These are phyloP conservation scores for Drosophila pseudotakahashii DNA, from an alignment of 2,888 invertebrate species.

Conservation along the genomic window DNA sequence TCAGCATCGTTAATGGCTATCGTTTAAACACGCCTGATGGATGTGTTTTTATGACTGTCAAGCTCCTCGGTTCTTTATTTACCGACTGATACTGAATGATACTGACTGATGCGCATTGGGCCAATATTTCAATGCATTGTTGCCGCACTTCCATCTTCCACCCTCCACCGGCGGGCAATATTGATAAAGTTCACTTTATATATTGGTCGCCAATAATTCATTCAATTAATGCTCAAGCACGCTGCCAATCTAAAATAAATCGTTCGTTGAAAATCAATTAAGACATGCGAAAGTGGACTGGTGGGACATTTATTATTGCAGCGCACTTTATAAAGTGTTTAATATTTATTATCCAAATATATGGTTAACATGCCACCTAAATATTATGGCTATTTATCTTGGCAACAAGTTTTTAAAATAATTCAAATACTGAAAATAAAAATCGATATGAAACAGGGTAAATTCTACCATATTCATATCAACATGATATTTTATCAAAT, in stretches of 20 bases:
- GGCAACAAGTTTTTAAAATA: no score
- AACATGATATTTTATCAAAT: no score
- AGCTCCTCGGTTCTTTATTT: constrained; percentile 7
- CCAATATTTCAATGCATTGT: constrained; percentile 24
- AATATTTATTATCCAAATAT: no score
- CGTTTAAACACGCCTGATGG: constrained; percentile 45
- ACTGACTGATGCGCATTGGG: constrained; percentile 8
- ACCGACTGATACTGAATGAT: not conserved
- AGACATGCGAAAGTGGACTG: not conserved
- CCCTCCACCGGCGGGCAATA: not conserved
- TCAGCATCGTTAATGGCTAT: constrained; percentile 31
- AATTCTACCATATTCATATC: no score
- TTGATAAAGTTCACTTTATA: constrained; percentile 1
- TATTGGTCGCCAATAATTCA: not conserved
- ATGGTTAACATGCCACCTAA: no score
- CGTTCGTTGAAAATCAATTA: not conserved
- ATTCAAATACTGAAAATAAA: no score
- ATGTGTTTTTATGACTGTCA: constrained; percentile 52
- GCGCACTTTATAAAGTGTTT: not conserved
- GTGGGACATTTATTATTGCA: not conserved
- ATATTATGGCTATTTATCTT: no score
- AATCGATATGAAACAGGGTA: no score
- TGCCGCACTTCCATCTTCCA: constrained; percentile 4
- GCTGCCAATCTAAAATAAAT: not conserved
- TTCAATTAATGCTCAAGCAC: not conserved